Percentiles rank a stretch among this genome's conserved stretches.
Conservation (phyloP, 2,113 vertebrate genomes). For the Scartelaos histophorus region DNA sequence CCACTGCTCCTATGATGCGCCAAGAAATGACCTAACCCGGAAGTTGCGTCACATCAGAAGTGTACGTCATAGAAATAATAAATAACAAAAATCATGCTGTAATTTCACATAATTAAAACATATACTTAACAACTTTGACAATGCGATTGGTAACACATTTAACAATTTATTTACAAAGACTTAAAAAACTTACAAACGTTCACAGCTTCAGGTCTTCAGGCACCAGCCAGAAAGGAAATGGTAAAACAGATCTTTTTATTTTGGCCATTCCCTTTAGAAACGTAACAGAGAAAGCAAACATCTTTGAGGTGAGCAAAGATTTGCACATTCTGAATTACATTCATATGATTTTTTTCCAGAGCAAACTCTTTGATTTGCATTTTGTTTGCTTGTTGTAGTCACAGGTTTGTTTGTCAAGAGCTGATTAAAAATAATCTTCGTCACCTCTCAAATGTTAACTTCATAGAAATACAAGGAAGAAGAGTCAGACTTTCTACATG, state of each 20-base stretch:
- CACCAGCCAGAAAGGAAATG: slow-evolving; percentile 74
- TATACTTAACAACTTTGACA: slow-evolving; percentile 2
- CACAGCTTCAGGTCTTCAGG: slow-evolving; percentile 86
- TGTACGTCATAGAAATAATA: neutral
- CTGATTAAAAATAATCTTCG: slow-evolving; percentile 15
- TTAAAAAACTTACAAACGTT: slow-evolving; percentile 83
- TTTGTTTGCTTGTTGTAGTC: slow-evolving; percentile 36
- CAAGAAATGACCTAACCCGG: slow-evolving; percentile 3
- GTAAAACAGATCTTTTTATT: slow-evolving; percentile 62
- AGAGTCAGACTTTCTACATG: slow-evolving; percentile 15
- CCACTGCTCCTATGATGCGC: neutral
- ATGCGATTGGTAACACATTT: slow-evolving; percentile 49
- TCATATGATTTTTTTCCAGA: slow-evolving; percentile 52
- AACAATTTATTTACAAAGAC: slow-evolving; percentile 80
- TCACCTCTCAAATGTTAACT: slow-evolving; percentile 23
- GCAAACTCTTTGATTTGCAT: slow-evolving; percentile 65
- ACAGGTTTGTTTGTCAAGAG: slow-evolving; percentile 24
- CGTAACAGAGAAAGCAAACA: slow-evolving; percentile 43
- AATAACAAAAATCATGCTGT: neutral
- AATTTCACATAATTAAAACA: neutral
- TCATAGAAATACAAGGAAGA: slow-evolving; percentile 35
- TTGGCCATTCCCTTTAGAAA: slow-evolving; percentile 61
- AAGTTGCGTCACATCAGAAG: neutral
- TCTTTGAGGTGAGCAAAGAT: slow-evolving; percentile 42
- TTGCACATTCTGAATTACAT: slow-evolving; percentile 67